Base-by-base conservation (phyloP, 2,113 vertebrate species). In the Eolophus roseicapilla region DNA sequence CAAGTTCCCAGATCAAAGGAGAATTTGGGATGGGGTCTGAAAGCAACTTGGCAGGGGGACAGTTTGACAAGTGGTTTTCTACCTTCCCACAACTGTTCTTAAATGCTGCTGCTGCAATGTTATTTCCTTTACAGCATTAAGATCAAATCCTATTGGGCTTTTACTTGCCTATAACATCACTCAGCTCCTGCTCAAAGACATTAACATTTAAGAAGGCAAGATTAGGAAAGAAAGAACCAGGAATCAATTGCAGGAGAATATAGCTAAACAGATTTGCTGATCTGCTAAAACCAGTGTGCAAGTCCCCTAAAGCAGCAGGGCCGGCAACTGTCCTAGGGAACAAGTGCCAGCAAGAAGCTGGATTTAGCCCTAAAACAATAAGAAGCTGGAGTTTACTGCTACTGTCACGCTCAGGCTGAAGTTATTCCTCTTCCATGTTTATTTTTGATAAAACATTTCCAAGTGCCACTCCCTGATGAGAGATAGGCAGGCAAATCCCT, bases 341-440 rank as follows among this genome's bases (percentile, higher is more conserved):
- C 78, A 85, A 85, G 82, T 86, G 87, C 92, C 94, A 93, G 73
- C 59, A 70, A 67, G 43, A 82, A 80, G 44, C 63, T 86, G 82
- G 82, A 92, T 39, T 74, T 64, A 93, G 78, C 89, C 79, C 82
- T 82, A 70, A 82, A 95, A 83, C 95, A 96, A 17, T 35, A 86
- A 33, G 12, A 75, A 88, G 47, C 47, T 57, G 60, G 17, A 84
- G 68, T 16, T 6, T 23, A 52, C 80, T 49, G 64, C 76, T 49
- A 3, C 71, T 67, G 82, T 75, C 88, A 81, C 0, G 1, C 59
- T 83, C 33, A 2, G 50, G 33, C 71, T 85, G 64, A 14, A 92
- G 70, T 53, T 90, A 57, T 13, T 96, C 43, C 80, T 90, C 59
- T 62, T 5, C 59, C 44, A 6, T 28, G 63, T 80, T 91, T 96